Evolutionary conservation across 1,140 invertebrate genomes (phyloP), one percentile per base, ranked within the genome.

Genomic region (Stegodyphus dumicola): DNA sequence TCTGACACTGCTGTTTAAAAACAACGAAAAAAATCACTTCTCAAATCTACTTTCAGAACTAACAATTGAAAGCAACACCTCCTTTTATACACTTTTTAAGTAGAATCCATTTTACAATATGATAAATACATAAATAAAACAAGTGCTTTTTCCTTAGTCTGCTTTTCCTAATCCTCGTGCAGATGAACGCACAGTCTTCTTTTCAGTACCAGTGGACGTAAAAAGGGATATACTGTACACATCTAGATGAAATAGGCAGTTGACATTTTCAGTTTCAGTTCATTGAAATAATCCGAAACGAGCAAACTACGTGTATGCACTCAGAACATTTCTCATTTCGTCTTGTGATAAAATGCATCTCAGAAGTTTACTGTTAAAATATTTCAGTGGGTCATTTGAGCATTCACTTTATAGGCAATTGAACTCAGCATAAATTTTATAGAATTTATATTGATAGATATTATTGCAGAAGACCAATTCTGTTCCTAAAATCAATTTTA

Each of bases 51-150:
- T 79, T 33, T 56, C 52, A 69, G 49, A 70, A 17, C 56, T 81
- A 81, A 73, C 78, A 56, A 53, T 13, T 18, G 33, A 71, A 64
- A 73, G 70, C 78, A 60, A 48, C 56, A 69, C 52, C 69, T 56
- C 7, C 49, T 54, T 78, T 78, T 65, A 53, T 56, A 78, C 54
- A 56, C 65, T 13, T 78, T 54, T 18, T 48, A 78, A 78, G 69
- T 73, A 53, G 78, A 81, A 73, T 81, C 78, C 78, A 17, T 56
- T 69, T 66, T 66, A 83, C 56, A 75, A 75, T n/a, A 60, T 60
- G 64, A 83, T 83, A 75, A 75, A 83, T 75, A 75, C 71, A 83
- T 75, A 75, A 80, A 80, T 80, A 71, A 67, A 83, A 83, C 78
- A 64, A 49, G 60, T 83, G 80, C 60, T 75, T 83, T n/a, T 66